Percentiles rank a stretch among this genome's conserved stretches.
phyloP scores from a whole-genome alignment of 2,888 invertebrate genomes.

The Eupithecia dodoneata region DNA sequence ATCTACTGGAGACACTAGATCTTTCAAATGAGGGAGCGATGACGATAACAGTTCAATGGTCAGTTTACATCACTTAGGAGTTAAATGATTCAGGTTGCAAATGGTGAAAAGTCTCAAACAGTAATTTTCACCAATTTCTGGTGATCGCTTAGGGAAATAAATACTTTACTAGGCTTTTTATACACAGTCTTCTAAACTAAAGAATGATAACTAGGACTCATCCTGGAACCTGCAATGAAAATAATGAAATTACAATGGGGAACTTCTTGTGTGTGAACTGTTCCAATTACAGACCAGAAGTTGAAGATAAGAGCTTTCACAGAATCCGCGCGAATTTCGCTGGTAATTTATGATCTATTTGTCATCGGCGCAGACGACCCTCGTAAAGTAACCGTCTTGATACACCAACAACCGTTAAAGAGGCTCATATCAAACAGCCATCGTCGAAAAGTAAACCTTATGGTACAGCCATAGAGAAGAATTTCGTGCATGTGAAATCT shows the following conservation, averaged over 20 bases:
- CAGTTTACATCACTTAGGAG: not conserved
- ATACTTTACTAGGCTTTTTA: not conserved
- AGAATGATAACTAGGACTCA: not conserved
- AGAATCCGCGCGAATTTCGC: constrained; percentile 5
- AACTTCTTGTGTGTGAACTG: not conserved
- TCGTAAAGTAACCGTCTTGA: constrained; percentile 66
- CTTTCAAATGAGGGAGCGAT: constrained; percentile 40
- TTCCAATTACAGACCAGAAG: constrained; percentile 3
- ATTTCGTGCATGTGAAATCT: constrained; percentile 40
- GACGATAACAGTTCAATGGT: constrained; percentile 9
- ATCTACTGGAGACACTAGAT: constrained; percentile 43
- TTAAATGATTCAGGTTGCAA: not conserved
- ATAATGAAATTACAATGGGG: not conserved
- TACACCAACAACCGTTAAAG: constrained; percentile 57
- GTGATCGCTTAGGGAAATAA: not conserved
- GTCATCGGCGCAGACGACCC: constrained; percentile 58
- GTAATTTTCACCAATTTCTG: not conserved
- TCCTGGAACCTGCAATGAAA: not conserved
- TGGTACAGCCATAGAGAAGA: constrained; percentile 39
- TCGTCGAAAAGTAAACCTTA: constrained; percentile 43
- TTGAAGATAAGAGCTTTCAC: constrained; percentile 6
- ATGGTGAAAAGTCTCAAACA: not conserved
- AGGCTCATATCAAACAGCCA: constrained; percentile 46
- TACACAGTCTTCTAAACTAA: not conserved
- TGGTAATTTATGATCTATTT: constrained; percentile 59